These are phyloP conservation scores for Parochlus steinenii DNA, from an alignment of 2,888 invertebrate species.

Conservation along the genomic window DNA sequence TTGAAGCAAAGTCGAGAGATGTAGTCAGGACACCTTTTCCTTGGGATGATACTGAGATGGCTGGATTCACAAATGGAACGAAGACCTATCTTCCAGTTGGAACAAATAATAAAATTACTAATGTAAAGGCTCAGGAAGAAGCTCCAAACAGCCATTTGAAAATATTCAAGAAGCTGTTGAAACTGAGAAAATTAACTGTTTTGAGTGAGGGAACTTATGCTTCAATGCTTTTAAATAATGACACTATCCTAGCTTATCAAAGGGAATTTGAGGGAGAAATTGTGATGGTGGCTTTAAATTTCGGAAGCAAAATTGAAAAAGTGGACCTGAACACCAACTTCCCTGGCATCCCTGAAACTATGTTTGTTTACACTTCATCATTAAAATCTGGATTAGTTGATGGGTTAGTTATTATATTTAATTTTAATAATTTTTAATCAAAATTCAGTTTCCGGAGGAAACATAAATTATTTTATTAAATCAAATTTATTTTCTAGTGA, in stretches of 20 bases:
- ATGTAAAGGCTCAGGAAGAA: conserved; percentile 38
- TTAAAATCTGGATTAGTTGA: neutral
- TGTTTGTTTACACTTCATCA: conserved; percentile 5
- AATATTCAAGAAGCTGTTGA: conserved; percentile 40
- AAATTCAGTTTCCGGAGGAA: too few relatives aligned
- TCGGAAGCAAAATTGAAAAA: neutral
- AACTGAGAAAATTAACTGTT: conserved; percentile 33
- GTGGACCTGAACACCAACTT: neutral
- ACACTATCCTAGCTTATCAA: conserved; percentile 1
- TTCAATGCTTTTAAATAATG: too few relatives aligned
- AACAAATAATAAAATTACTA: conserved; percentile 37
- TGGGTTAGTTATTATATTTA: too few relatives aligned
- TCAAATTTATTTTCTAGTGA: too few relatives aligned
- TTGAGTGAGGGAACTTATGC: conserved; percentile 5
- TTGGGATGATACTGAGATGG: conserved; percentile 35
- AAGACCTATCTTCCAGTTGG: conserved; percentile 54
- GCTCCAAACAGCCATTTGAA: conserved; percentile 41
- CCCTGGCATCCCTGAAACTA: neutral
- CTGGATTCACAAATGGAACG: conserved; percentile 24
- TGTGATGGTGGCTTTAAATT: conserved; percentile 2
- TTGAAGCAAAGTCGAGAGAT: conserved; percentile 30
- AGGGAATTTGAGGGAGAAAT: neutral
- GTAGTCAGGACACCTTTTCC: conserved; percentile 37
- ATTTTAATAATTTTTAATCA: too few relatives aligned
- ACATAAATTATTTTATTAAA: too few relatives aligned